A percentile compares a stretch with the other conserved stretches of the same genome.
phyloP scores from a whole-genome alignment of 2,888 invertebrate species.

The Teleogryllus oceanicus region DNA sequence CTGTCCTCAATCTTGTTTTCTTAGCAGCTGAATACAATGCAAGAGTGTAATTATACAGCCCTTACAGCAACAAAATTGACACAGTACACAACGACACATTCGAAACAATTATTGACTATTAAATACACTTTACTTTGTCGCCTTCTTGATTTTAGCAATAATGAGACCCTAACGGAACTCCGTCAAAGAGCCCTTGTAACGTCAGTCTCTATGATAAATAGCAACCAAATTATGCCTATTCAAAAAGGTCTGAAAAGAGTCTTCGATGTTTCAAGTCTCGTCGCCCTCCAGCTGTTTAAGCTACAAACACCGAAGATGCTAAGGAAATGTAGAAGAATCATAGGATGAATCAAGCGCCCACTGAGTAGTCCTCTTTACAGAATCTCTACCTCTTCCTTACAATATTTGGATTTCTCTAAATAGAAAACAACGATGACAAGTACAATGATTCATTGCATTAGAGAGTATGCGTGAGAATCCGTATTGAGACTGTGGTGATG shows the following conservation, averaged over 20 bases:
- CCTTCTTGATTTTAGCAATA: neutral
- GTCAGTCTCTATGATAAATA: neutral
- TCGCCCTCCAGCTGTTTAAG: neutral
- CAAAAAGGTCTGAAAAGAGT: neutral
- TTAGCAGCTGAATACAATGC: neutral
- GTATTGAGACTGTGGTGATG: neutral
- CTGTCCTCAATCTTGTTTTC: neutral
- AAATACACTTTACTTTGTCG: neutral
- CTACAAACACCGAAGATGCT: neutral
- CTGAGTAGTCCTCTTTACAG: neutral
- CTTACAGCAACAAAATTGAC: neutral
- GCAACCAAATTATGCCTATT: neutral
- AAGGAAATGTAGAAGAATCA: neutral
- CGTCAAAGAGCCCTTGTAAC: neutral
- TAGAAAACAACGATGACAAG: neutral
- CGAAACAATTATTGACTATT: neutral
- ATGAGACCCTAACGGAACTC: neutral
- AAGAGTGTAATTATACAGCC: neutral
- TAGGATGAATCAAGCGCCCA: neutral
- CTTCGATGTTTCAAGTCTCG: neutral
- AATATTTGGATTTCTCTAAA: neutral
- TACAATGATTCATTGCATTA: neutral
- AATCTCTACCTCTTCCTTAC: neutral
- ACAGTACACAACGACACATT: neutral
- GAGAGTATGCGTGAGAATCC: neutral